phyloP scores from a whole-genome alignment of 2,113 vertebrate species.

The Glareola pratincola region DNA sequence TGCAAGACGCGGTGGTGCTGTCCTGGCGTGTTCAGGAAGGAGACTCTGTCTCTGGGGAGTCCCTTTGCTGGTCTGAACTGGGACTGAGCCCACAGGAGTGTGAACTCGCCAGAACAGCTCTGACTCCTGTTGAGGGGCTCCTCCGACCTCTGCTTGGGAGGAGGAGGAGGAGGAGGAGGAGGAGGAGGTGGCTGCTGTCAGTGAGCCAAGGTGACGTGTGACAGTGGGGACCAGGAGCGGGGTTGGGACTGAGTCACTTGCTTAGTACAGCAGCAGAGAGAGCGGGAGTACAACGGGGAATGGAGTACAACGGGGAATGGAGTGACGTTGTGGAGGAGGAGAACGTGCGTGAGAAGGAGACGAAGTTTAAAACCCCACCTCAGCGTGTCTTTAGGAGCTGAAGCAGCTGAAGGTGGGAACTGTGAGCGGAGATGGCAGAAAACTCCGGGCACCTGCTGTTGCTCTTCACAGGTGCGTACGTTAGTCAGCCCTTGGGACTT shows the following conservation, averaged over 20 bases:
- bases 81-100: neutral
- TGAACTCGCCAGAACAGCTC: neutral
- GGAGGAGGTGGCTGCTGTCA: too few species aligned
- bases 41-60: neutral
- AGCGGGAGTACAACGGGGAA: neutral
- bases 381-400: neutral
- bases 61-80: neutral
- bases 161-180: neutral
- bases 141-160: neutral
- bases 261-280: too few species aligned
- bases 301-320: neutral
- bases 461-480: rapidly evolving
- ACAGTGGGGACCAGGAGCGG: rapidly evolving
- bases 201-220: too few species aligned
- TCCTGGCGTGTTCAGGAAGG: too few species aligned
- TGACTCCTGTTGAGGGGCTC: neutral
- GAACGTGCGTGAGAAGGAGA: neutral
- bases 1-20: rapidly evolving
- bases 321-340: neutral
- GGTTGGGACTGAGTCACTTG: neutral
- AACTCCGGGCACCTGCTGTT: too few species aligned
- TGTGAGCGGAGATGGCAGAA: neutral
- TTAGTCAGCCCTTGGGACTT: neutral
- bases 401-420: neutral
- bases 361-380: neutral